A percentile compares a stretch with the other conserved stretches of the same genome.
phyloP scores from a whole-genome alignment of 53 echinoderm and acorn worm genomes.

The Apostichopus leukothele region DNA sequence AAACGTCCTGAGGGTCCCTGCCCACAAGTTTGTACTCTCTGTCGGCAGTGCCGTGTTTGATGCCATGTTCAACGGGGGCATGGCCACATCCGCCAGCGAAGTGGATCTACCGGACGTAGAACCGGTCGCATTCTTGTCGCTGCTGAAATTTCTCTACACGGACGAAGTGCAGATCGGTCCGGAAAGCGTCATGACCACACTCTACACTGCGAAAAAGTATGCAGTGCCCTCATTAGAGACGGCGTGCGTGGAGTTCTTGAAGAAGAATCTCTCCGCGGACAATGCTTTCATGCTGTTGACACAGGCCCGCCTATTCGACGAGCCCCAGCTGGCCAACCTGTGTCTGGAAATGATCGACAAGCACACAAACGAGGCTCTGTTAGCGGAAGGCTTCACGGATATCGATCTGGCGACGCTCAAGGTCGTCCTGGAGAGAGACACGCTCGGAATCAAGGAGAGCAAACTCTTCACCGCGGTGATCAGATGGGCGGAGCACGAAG shows the following conservation, averaged over 20 bases:
- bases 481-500: conserved; percentile 91
- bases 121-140: conserved; percentile 87
- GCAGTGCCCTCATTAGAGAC: conserved; percentile 97
- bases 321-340: conserved; percentile 88
- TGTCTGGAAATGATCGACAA: conserved; percentile 98
- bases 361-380: conserved; percentile 84
- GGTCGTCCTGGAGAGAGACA: conserved; percentile 91
- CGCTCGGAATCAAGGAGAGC: conserved; percentile 90
- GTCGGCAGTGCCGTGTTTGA: conserved; percentile 98
- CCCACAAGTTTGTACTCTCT: conserved; percentile 96
- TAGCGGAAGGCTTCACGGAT: conserved; percentile 97
- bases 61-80: conserved; percentile 99
- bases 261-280: conserved; percentile 92
- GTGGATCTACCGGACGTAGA: conserved; percentile 97
- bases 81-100: conserved; percentile 95
- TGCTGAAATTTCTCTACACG: conserved; percentile 88
- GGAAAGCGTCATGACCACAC: conserved; percentile 97
- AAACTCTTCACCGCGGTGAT: conserved; percentile 87
- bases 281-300: conserved; percentile 96
- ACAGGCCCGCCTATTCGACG: conserved; percentile 87
- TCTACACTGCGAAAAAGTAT: conserved; percentile 98
- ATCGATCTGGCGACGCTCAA: conserved; percentile 93
- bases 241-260: conserved; percentile 94
- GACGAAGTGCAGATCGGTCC: conserved; percentile 96
- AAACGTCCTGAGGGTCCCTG: conserved; percentile 89